These are phyloP conservation scores for Cynocephalus volans DNA, from an alignment of 2,113 vertebrate genomes.

Conservation along the genomic window DNA sequence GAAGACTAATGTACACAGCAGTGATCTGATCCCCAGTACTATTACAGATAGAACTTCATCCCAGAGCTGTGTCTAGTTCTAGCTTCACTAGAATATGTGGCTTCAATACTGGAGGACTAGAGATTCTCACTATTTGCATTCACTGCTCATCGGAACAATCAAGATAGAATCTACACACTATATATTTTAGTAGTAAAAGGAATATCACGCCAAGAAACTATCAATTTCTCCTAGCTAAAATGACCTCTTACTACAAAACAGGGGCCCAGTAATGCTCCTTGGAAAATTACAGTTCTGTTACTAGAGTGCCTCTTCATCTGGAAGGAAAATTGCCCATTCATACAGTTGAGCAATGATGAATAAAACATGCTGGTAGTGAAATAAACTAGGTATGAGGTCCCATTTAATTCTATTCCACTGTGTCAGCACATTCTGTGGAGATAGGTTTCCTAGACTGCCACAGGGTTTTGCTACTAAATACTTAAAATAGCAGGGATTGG, in stretches of 20 bases:
- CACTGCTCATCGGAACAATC: not conserved
- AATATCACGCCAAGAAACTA: conserved; percentile 20
- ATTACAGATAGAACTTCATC: not conserved
- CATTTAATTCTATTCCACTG: conserved; percentile 64
- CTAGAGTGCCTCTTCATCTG: conserved; percentile 59
- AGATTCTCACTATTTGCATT: conserved; percentile 29
- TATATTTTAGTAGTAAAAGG: conserved; percentile 43
- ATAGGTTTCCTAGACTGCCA: conserved; percentile 66
- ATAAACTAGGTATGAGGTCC: conserved; percentile 48
- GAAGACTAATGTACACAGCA: not conserved
- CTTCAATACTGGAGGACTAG: not conserved
- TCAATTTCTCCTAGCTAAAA: conserved; percentile 61
- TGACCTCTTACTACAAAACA: conserved; percentile 70
- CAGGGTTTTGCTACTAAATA: conserved; percentile 51
- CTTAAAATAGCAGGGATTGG: conserved; percentile 66
- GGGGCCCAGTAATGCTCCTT: conserved; percentile 42
- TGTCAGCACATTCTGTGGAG: conserved; percentile 65
- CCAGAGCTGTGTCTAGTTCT: not conserved
- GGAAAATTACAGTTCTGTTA: conserved; percentile 72
- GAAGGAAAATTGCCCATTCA: conserved; percentile 73
- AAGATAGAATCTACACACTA: not conserved
- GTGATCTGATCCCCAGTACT: not conserved
- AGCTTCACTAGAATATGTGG: not conserved
- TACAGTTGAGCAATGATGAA: conserved; percentile 51
- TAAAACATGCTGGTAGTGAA: conserved; percentile 71